Conservation (phyloP, 2,797 vertebrate species). For the Eospalax fontanierii region DNA sequence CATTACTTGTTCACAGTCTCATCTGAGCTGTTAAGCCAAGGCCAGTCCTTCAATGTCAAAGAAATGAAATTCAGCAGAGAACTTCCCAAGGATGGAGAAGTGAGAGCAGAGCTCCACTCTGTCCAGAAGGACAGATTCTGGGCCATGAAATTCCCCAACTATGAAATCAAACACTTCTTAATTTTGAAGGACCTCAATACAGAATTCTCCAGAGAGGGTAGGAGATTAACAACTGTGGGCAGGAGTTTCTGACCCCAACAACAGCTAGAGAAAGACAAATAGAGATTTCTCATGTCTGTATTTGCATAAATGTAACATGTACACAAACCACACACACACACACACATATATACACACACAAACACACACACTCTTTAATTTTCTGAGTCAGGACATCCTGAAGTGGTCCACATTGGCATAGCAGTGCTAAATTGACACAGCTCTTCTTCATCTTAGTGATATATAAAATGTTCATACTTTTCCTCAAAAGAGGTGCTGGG, state of each 20-base stretch:
- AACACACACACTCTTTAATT: neutral
- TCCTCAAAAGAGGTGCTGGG: neutral
- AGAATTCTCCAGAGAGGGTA: constrained; percentile 37
- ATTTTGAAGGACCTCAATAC: constrained; percentile 47
- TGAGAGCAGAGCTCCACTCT: neutral
- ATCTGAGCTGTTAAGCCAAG: neutral
- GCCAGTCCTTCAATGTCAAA: neutral
- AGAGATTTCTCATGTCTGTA: constrained; percentile 2
- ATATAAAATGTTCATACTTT: constrained; percentile 24
- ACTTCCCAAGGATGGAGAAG: neutral
- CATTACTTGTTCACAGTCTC: neutral
- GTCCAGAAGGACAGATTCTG: constrained; percentile 60
- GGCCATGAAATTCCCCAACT: constrained; percentile 16
- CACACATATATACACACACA: neutral
- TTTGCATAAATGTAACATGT: neutral
- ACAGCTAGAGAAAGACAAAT: constrained; percentile 45
- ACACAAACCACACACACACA: neutral
- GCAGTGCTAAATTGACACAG: neutral
- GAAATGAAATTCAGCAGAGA: constrained; percentile 37
- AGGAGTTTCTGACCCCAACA: neutral
- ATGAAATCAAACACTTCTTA: constrained; percentile 64
- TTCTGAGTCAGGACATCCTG: constrained; percentile 4
- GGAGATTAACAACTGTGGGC: neutral
- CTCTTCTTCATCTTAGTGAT: neutral
- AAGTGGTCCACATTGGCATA: neutral